Evolutionary conservation across 2,888 invertebrate genomes (phyloP), one percentile per base, ranked within the genome.

Genomic region (Sacculina carcini): DNA sequence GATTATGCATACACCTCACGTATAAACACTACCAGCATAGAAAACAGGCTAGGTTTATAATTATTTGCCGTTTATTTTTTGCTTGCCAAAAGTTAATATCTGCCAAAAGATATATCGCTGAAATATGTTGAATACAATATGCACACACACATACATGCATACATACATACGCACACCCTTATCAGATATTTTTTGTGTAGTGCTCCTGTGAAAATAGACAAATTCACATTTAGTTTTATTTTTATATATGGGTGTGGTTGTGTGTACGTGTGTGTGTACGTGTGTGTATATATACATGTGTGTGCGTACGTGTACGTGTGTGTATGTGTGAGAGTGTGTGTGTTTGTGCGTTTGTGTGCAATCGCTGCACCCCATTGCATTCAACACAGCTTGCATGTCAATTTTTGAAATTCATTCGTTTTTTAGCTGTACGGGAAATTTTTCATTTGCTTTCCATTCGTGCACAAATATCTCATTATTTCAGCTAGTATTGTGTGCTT

Each of bases 41-140:
- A 3, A 36, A 36, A 5, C 21, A 36, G 38, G 21, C 16, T 36
- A 36, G 38, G 16, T 36, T 21, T 36, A 36, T 19, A 36, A n/a
- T 48, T 19, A 19, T 16, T 29, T 50, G 46, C 19, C 16, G 47
- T 47, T 14, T 50, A n/a, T 47, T 47, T 47, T 47, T n/a, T 16
- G 21, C 16, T 19, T 16, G 46, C n/a, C 23, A 44, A 44, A 44
- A n/a, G 16, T n/a, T 19, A 23, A 23, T 19, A 23, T 19, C 21
- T 16, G 21, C n/a, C n/a, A 19, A 44, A 44, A 44, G n/a, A n/a
- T n/a, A n/a, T n/a, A n/a, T n/a, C n/a, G n/a, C n/a, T n/a, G n/a
- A n/a, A n/a, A 3, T 2, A 5, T 36, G 21, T 2, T 19, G 16
- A 36, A 19, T 36, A 36, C 16, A 19, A 5, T 36, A 36, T 36